Conservation (phyloP, 2,888 invertebrate species). For the Trachelus stipa region DNA sequence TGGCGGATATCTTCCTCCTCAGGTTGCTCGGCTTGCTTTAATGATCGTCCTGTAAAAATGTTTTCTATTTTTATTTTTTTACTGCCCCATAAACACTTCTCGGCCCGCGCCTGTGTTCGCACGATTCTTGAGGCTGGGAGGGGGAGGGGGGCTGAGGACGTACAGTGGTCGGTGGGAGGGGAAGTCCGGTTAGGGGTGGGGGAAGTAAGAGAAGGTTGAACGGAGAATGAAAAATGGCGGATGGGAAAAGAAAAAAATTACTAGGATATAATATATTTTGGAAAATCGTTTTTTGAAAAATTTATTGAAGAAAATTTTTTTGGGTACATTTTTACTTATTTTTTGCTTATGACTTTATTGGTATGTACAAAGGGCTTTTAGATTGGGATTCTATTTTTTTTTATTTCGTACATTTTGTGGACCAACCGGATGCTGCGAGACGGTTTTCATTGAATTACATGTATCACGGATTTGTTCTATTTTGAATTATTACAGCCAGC, state of each 20-base stretch:
- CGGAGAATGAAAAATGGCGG: background rate
- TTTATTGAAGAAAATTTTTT: background rate
- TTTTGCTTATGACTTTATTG: background rate
- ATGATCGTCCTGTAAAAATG: slow-evolving; percentile 62
- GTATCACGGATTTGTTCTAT: no score
- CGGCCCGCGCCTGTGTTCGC: background rate
- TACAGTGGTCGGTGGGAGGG: no score
- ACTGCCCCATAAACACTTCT: slow-evolving; percentile 48
- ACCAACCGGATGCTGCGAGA: background rate
- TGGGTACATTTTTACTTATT: background rate
- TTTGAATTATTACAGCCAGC: background rate
- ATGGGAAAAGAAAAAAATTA: background rate
- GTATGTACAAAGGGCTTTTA: background rate
- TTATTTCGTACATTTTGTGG: background rate
- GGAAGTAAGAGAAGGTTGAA: background rate
- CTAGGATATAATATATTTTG: no score
- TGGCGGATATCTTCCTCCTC: slow-evolving; percentile 53
- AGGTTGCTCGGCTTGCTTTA: slow-evolving; percentile 49
- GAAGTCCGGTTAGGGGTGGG: background rate
- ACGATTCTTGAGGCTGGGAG: background rate
- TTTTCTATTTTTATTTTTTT: slow-evolving; percentile 60
- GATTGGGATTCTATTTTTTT: background rate
- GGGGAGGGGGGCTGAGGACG: no score
- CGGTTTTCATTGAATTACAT: background rate
- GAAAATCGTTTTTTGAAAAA: background rate